Conservation (phyloP, 2,113 vertebrate genomes). For the Thomomys bottae region DNA sequence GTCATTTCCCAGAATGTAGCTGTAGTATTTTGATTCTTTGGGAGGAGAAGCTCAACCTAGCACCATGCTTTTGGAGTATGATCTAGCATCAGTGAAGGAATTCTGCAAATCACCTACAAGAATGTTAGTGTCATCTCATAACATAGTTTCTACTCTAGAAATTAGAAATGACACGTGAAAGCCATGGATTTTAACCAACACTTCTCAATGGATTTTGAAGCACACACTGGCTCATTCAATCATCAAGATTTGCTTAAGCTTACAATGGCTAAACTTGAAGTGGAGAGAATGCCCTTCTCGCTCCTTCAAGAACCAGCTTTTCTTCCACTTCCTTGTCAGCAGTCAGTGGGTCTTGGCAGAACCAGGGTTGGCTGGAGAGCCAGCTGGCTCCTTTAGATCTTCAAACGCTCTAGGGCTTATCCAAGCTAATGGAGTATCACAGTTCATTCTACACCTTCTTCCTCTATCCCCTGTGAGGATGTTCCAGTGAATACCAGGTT, state of each 20-base stretch:
- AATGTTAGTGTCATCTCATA: background rate
- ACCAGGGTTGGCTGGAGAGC: slow-evolving; percentile 67
- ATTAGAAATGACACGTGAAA: slow-evolving; percentile 46
- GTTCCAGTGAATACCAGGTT: slow-evolving; percentile 65
- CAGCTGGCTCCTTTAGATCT: slow-evolving; percentile 77
- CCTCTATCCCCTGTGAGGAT: slow-evolving; percentile 53
- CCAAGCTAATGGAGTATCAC: slow-evolving; percentile 75
- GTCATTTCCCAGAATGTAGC: slow-evolving; percentile 36
- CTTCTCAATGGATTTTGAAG: slow-evolving; percentile 48
- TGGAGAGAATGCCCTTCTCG: slow-evolving; percentile 12
- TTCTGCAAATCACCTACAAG: background rate
- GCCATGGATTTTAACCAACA: slow-evolving; percentile 50
- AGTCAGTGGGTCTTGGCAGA: slow-evolving; percentile 78
- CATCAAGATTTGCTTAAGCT: slow-evolving; percentile 33
- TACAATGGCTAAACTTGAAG: slow-evolving; percentile 53
- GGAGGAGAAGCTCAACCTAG: slow-evolving; percentile 21
- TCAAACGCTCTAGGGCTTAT: slow-evolving; percentile 73
- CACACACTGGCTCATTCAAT: slow-evolving; percentile 36
- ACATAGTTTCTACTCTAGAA: background rate
- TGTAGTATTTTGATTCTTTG: slow-evolving; percentile 34
- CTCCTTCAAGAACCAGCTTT: slow-evolving; percentile 43
- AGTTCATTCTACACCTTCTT: slow-evolving; percentile 77
- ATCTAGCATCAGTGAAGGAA: slow-evolving; percentile 39
- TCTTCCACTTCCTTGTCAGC: slow-evolving; percentile 67
- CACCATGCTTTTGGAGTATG: background rate